Percentiles rank a stretch among this genome's conserved stretches.
These are phyloP conservation scores for Drosophila anceps DNA, from an alignment of 2,888 invertebrate genomes.

Conservation along the genomic window DNA sequence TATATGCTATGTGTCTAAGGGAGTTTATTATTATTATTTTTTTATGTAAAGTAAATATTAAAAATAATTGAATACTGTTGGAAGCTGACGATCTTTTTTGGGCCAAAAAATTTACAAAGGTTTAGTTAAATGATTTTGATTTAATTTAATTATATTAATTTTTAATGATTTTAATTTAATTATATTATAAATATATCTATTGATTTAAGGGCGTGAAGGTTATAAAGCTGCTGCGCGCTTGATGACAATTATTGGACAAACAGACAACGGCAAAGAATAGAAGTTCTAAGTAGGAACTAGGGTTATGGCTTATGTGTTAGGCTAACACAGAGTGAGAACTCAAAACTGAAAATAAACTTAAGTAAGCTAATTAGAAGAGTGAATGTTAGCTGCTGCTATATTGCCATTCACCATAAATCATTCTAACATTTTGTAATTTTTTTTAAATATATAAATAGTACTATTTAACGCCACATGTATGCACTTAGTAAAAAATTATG, in stretches of 20 bases:
- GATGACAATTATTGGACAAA: not conserved
- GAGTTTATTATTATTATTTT: not conserved
- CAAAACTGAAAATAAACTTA: no score
- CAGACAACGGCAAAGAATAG: not conserved
- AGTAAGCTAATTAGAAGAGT: no score
- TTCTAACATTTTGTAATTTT: not conserved
- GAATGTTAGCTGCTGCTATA: not conserved
- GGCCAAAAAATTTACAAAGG: no score
- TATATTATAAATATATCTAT: no score
- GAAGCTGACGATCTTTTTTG: not conserved
- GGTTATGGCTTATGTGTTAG: not conserved
- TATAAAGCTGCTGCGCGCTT: no score
- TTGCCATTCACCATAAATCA: not conserved
- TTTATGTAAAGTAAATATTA: not conserved
- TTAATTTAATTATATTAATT: no score
- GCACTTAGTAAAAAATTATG: not conserved
- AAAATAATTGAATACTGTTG: not conserved
- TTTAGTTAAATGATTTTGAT: no score
- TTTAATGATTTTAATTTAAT: no score
- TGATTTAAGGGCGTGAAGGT: no score
- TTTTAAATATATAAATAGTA: not conserved
- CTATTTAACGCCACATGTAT: not conserved
- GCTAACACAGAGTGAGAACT: no score
- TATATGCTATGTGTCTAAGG: not conserved
- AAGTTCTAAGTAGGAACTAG: not conserved